A percentile compares a stretch with the other conserved stretches of the same genome.
These are phyloP conservation scores for Nycteola revayana DNA, from an alignment of 2,888 invertebrate species.

Conservation along the genomic window DNA sequence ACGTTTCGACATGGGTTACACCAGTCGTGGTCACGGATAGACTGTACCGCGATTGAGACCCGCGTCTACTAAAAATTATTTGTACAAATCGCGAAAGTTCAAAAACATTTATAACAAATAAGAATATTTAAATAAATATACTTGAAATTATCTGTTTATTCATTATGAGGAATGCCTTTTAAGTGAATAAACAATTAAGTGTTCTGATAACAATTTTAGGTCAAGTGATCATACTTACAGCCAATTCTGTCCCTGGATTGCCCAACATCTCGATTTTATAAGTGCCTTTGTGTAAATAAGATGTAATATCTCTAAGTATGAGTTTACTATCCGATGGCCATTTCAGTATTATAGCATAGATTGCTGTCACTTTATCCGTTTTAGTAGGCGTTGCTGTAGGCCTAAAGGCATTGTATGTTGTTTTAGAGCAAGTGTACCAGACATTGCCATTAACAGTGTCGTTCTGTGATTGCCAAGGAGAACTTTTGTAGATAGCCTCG, in stretches of 20 bases:
- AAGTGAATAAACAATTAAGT: no score
- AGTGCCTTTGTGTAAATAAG: slow-evolving; percentile 43
- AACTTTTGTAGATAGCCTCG: slow-evolving; percentile 90
- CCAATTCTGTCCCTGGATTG: slow-evolving; percentile 38
- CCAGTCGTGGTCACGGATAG: no score
- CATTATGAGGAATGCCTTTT: no score
- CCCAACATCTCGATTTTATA: slow-evolving; percentile 53
- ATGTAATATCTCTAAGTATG: slow-evolving; percentile 39
- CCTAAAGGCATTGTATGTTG: slow-evolving; percentile 37
- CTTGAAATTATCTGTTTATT: no score
- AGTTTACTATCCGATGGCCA: slow-evolving; percentile 85
- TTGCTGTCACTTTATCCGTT: slow-evolving; percentile 42
- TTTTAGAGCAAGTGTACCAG: slow-evolving; percentile 85
- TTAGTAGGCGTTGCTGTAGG: slow-evolving; percentile 41
- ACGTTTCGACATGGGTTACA: no score
- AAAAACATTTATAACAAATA: no score
- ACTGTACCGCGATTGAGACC: no score
- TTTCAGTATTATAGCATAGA: slow-evolving; percentile 86
- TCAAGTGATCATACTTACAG: slow-evolving; percentile 42
- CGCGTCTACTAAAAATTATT: no score
- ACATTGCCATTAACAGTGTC: slow-evolving; percentile 86
- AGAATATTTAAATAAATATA: no score
- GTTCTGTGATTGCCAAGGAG: slow-evolving; percentile 92
- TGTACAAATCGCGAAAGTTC: no score
- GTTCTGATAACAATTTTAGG: no score